Conservation (phyloP, 2,888 invertebrate species). For the Subacronicta megacephala region DNA sequence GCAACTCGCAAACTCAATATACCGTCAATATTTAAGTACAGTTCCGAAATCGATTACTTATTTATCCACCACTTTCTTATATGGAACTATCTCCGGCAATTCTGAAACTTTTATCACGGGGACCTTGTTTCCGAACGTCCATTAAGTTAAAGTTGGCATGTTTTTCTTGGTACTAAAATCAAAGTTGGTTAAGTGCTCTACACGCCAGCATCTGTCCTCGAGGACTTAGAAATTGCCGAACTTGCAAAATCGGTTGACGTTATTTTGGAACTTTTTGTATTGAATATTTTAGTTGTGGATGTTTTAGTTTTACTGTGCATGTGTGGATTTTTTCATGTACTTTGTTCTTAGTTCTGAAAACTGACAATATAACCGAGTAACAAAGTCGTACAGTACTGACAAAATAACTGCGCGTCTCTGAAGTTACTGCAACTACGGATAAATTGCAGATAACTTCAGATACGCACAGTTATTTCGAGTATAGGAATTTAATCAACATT, state of each 20-base stretch:
- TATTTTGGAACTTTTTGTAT: constrained; percentile 43
- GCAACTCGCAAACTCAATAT: constrained; percentile 35
- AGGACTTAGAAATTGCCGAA: constrained; percentile 47
- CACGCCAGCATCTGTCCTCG: constrained; percentile 37
- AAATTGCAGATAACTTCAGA: too few species aligned
- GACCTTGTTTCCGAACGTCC: constrained; percentile 50
- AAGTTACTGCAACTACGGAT: too few species aligned
- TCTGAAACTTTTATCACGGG: constrained; percentile 48
- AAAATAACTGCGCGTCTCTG: too few species aligned
- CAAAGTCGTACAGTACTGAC: too few species aligned
- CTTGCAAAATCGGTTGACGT: constrained; percentile 43
- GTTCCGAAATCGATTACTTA: constrained; percentile 47
- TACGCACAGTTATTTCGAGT: too few species aligned
- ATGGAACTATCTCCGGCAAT: constrained; percentile 54
- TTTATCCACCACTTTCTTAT: constrained; percentile 52
- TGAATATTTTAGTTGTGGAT: constrained; percentile 42
- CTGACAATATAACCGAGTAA: too few species aligned
- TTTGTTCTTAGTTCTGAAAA: background rate
- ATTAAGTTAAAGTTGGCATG: constrained; percentile 48
- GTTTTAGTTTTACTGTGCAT: constrained; percentile 35
- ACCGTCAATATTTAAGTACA: constrained; percentile 39
- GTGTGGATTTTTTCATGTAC: constrained; percentile 24
- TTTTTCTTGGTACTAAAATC: constrained; percentile 60
- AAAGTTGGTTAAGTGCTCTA: constrained; percentile 57
- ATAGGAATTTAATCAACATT: too few species aligned